Percentiles rank a stretch among this genome's conserved stretches.
Evolutionary conservation across 1,140 invertebrate genomes (phyloP).

Genomic region (Apis mellifera): Amel_HAv3.1 CM009931.2:23792001-23792500

Average conservation of each 20-base stretch:
- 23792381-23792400: background rate
- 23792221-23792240: conserved; percentile 27
- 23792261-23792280: conserved; percentile 33
- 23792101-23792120: background rate
- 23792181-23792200: conserved; percentile 9
- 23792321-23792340: background rate
- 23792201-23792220: conserved; percentile 25
- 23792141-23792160: conserved; percentile 17
- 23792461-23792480: too few relatives aligned
- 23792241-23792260: conserved; percentile 14
- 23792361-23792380: background rate
- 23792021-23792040: background rate
- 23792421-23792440: background rate
- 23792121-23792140: background rate
- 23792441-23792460: background rate
- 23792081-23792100: background rate
- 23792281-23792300: conserved; percentile 28
- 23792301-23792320: conserved; percentile 17
- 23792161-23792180: conserved; percentile 30
- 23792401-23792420: background rate
- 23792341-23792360: conserved; percentile 16
- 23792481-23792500: too few relatives aligned
- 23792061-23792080: background rate
- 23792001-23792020: too few relatives aligned
- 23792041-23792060: background rate